Conservation (phyloP, 2,797 vertebrate genomes). For the Lepus townsendii region DNA sequence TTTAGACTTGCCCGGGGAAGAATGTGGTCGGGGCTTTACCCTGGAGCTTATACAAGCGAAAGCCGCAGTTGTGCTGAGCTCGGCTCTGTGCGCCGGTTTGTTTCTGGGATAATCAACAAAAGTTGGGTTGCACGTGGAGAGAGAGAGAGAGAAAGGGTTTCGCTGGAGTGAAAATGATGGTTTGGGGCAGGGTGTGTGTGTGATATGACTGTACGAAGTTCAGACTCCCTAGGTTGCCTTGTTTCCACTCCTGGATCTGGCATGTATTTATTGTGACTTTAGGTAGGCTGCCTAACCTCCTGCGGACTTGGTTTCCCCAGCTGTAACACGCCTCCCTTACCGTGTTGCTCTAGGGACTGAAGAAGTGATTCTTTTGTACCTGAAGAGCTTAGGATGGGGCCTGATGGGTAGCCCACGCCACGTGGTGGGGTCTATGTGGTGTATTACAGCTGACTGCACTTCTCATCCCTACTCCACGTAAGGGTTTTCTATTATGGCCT, state of each 20-base stretch:
- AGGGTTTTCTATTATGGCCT: neutral
- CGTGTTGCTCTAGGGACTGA: neutral
- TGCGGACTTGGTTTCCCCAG: neutral
- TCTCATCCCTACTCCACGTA: neutral
- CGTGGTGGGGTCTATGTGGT: neutral
- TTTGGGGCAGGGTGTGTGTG: neutral
- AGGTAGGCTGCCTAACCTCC: neutral
- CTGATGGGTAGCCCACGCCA: neutral
- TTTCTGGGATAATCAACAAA: neutral
- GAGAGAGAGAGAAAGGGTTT: slow-evolving; percentile 2
- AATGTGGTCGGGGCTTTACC: neutral
- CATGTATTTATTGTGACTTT: neutral
- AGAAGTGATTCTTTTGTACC: neutral
- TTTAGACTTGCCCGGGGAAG: slow-evolving; percentile 65
- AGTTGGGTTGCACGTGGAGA: neutral
- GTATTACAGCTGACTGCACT: neutral
- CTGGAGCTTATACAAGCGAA: slow-evolving; percentile 7
- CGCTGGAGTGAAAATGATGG: neutral
- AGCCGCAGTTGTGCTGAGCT: neutral
- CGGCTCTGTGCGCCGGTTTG: neutral
- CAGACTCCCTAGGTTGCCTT: neutral
- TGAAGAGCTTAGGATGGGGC: neutral
- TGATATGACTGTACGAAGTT: neutral
- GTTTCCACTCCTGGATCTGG: neutral
- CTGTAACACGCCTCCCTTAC: neutral